These are phyloP conservation scores for Protophormia terraenovae DNA, from an alignment of 2,888 invertebrate species.

Conservation along the genomic window DNA sequence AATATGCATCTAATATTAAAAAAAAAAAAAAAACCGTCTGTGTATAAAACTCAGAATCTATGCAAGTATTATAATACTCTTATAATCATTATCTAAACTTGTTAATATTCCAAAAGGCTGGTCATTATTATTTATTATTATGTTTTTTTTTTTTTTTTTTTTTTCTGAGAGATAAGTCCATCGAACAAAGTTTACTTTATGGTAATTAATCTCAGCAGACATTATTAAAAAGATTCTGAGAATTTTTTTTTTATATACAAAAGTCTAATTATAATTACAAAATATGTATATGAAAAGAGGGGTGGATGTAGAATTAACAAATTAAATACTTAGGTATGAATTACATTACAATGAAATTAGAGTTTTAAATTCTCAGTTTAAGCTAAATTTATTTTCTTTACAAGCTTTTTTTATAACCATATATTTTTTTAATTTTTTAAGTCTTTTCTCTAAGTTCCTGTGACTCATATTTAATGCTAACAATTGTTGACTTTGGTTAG, in stretches of 20 bases:
- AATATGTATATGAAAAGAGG: neutral
- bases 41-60: too few species aligned
- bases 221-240: neutral
- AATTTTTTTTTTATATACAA: too few species aligned
- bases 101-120: neutral
- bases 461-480: constrained; percentile 12
- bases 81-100: neutral
- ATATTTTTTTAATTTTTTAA: neutral
- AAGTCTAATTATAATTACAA: neutral
- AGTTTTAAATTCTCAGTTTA: too few species aligned
- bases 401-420: neutral
- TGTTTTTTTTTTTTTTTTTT: too few species aligned
- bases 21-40: too few species aligned
- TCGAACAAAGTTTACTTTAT: constrained; percentile 20
- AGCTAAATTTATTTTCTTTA: neutral
- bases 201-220: neutral
- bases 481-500: neutral
- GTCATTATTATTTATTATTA: neutral
- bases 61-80: too few species aligned
- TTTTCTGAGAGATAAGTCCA: neutral
- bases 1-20: too few species aligned
- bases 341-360: neutral
- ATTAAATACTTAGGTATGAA: too few species aligned
- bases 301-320: neutral
- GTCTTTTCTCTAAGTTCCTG: neutral